Conservation (phyloP, 2,888 invertebrate genomes). For the Lithophane semibrunnea region DNA sequence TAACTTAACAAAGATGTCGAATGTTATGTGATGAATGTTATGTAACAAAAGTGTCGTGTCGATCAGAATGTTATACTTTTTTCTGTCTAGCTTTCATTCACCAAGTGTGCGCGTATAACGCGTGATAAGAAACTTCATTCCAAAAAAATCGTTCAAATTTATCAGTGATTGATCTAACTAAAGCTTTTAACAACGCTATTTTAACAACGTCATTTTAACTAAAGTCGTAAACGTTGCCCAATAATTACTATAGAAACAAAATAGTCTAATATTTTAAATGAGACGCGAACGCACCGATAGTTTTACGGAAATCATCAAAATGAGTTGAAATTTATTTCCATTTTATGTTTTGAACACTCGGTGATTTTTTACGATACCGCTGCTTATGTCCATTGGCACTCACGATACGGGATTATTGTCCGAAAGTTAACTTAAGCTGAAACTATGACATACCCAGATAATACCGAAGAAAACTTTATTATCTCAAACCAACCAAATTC, state of each 20-base stretch:
- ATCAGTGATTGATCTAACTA: neutral
- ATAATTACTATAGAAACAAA: slow-evolving; percentile 22
- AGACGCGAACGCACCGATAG: slow-evolving; percentile 30
- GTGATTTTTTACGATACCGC: slow-evolving; percentile 55
- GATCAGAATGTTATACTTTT: too few species aligned
- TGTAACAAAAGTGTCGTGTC: too few species aligned
- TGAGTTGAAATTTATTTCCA: slow-evolving; percentile 56
- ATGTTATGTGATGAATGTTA: too few species aligned
- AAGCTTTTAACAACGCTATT: slow-evolving; percentile 17
- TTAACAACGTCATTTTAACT: neutral
- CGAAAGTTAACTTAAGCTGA: neutral
- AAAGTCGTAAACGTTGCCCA: slow-evolving; percentile 1
- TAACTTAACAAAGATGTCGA: too few species aligned
- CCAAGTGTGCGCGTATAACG: too few species aligned
- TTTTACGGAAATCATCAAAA: slow-evolving; percentile 64
- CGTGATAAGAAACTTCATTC: too few species aligned
- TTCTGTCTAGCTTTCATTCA: too few species aligned
- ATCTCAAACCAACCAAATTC: neutral
- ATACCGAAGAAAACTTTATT: neutral
- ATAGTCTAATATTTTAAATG: slow-evolving; percentile 32
- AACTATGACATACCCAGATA: neutral
- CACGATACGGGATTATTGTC: slow-evolving; percentile 25
- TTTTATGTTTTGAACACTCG: slow-evolving; percentile 61
- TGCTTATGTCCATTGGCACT: slow-evolving; percentile 28
- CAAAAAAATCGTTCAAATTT: neutral